phyloP scores from a whole-genome alignment of 2,888 invertebrate species.

The Drosophila multiciliata region DNA sequence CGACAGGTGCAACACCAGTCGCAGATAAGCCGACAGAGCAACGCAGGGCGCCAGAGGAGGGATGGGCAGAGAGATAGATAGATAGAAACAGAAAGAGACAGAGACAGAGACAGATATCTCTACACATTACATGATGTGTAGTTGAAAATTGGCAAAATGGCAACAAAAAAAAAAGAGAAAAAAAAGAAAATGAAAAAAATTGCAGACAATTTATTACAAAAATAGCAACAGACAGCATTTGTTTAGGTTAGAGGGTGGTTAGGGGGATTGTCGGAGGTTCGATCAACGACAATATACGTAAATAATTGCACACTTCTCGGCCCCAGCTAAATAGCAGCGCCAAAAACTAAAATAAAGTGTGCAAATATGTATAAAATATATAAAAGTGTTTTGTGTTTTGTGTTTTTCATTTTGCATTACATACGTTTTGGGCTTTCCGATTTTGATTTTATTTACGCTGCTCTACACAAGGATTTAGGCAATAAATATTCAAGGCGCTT shows the following conservation, averaged over 20 bases:
- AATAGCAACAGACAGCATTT: conserved; percentile 51
- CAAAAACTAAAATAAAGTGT: conserved; percentile 50
- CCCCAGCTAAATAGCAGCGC: conserved; percentile 13
- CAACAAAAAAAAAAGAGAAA: conserved; percentile 10
- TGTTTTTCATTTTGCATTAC: conserved; percentile 24
- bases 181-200: conserved; percentile 15
- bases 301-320: conserved; percentile 74
- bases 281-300: conserved; percentile 52
- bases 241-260: neutral
- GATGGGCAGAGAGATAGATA: neutral
- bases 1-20: conserved; percentile 62
- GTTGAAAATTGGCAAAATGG: conserved; percentile 72
- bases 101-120: conserved; percentile 1
- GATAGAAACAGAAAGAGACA: neutral
- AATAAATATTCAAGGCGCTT: conserved; percentile 74
- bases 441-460: conserved; percentile 33
- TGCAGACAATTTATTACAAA: conserved; percentile 71
- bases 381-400: conserved; percentile 25
- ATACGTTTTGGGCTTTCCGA: conserved; percentile 20
- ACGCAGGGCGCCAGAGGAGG: conserved; percentile 33
- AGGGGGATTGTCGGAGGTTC: conserved; percentile 14
- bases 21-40: conserved; percentile 61
- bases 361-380: conserved; percentile 33
- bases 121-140: conserved; percentile 75
- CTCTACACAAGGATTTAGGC: conserved; percentile 63